A percentile compares a stretch with the other conserved stretches of the same genome.
These are phyloP conservation scores for Falco berigora DNA, from an alignment of 2,797 vertebrate species.

Conservation along the genomic window DNA sequence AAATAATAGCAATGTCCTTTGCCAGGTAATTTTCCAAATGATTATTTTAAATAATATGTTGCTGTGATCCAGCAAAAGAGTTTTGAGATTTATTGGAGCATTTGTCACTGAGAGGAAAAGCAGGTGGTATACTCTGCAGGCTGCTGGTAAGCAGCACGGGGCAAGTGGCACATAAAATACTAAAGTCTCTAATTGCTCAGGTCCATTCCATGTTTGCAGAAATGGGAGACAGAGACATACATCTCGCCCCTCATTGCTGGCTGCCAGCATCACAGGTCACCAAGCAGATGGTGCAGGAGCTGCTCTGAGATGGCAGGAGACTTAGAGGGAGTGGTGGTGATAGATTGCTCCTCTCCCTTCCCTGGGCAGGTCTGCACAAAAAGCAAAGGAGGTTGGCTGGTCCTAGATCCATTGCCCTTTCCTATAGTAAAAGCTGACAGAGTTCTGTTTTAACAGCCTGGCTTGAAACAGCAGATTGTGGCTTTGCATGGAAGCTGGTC, in stretches of 20 bases:
- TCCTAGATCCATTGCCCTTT: not conserved
- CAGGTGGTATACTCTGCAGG: not conserved
- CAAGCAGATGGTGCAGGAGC: not conserved
- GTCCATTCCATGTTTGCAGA: not conserved
- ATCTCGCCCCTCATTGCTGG: not conserved
- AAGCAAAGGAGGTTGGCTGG: not conserved
- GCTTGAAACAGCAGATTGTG: not conserved
- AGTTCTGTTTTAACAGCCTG: not conserved
- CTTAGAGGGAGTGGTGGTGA: not conserved
- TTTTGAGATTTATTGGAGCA: not conserved
- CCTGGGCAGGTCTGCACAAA: not conserved
- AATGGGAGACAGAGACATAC: not conserved
- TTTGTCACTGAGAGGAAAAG: not conserved
- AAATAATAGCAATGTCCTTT: conserved; percentile 27
- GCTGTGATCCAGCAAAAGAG: not conserved
- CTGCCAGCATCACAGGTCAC: not conserved
- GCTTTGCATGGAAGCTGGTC: not conserved
- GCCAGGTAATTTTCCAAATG: conserved; percentile 45
- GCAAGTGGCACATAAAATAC: not conserved
- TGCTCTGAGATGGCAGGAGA: not conserved
- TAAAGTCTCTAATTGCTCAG: not conserved
- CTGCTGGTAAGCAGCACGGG: not conserved
- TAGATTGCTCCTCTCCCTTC: not conserved
- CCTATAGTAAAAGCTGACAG: not conserved
- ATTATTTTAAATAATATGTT: conserved; percentile 43